Base-by-base conservation (phyloP, 2,888 invertebrate genomes). In the Ptychoptera albimana region DNA sequence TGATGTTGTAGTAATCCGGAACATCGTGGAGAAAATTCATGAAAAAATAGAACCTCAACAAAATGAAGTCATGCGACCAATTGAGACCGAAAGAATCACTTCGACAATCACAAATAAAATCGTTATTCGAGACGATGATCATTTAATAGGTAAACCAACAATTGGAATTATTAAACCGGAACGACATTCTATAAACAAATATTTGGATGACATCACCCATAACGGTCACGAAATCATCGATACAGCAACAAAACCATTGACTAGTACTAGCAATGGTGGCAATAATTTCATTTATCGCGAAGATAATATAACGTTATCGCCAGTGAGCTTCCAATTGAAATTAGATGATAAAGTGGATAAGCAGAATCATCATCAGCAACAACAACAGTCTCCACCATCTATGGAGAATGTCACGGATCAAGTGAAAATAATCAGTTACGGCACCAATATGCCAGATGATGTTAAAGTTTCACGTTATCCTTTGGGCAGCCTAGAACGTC, bases 401-500 rank as follows among this genome's bases (percentile, higher is more conserved):
- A 23, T 23, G 23, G 23, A 23, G 7, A 44, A 44, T 41, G 29
- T 40, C 6, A 42, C 46, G 32, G 47, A 45, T 43, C 42, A 42
- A 39, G 39, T 43, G 12, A 51, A 48, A 45, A 42, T 42, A 8
- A 64, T 70, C 60, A 60, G 61, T 15, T 72, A 71, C 46, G 74
- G 74, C 49, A 75, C 73, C 1, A 77, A 77, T 49, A 68, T 75
- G 48, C 73, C 76, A 8, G 76, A 76, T 56, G 76, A 77, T 53
- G 63, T 77, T 46, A 77, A 77, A 63, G 74, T 76, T 11, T 75
- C 75, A 1, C 64, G 75, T 37, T 73, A 72, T 55, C 69, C 75
- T 8, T 69, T 74, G 48, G 76, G 74, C 36, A 75, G 73, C 51
- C 60, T 76, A 52, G 79, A 79, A 54, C 64, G 74, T 51, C 73